Conservation (phyloP, 2,797 vertebrate genomes). For the Cynodonichthys magdalenae region DNA sequence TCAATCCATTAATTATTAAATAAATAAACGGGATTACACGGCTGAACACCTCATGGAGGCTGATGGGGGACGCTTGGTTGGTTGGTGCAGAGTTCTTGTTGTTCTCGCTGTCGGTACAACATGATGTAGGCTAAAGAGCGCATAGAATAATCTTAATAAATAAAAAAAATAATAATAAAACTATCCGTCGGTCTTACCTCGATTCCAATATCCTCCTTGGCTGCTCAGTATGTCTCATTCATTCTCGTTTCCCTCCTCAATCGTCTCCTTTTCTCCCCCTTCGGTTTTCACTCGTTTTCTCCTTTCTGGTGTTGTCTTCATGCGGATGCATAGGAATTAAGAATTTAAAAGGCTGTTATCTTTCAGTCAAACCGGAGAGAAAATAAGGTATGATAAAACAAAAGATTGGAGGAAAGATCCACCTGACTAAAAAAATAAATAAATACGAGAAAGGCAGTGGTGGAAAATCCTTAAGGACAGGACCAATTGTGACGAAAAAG, state of each 20-base stretch:
- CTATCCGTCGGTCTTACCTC: conserved; percentile 75
- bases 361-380: conserved; percentile 61
- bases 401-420: conserved; percentile 29
- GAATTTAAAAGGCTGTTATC: conserved; percentile 76
- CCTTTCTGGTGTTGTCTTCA: conserved; percentile 78
- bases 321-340: conserved; percentile 84
- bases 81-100: conserved; percentile 42
- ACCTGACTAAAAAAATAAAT: conserved; percentile 28
- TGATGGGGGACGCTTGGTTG: conserved; percentile 21
- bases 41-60: conserved; percentile 43
- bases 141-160: background rate
- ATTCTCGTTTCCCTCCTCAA: conserved; percentile 72
- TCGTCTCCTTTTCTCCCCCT: conserved; percentile 65
- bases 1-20: conserved; percentile 58
- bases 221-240: conserved; percentile 80
- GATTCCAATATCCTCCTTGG: conserved; percentile 75
- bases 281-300: conserved; percentile 73
- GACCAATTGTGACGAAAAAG: conserved; percentile 65
- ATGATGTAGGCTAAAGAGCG: conserved; percentile 14
- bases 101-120: conserved; percentile 36
- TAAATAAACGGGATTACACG: conserved; percentile 67
- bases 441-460: conserved; percentile 31
- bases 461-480: conserved; percentile 63
- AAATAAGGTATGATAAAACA: conserved; percentile 17
- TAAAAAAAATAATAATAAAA: conserved; percentile 25